Evolutionary conservation across 2,113 vertebrate genomes (phyloP).

Genomic region (Rana temporaria): DNA sequence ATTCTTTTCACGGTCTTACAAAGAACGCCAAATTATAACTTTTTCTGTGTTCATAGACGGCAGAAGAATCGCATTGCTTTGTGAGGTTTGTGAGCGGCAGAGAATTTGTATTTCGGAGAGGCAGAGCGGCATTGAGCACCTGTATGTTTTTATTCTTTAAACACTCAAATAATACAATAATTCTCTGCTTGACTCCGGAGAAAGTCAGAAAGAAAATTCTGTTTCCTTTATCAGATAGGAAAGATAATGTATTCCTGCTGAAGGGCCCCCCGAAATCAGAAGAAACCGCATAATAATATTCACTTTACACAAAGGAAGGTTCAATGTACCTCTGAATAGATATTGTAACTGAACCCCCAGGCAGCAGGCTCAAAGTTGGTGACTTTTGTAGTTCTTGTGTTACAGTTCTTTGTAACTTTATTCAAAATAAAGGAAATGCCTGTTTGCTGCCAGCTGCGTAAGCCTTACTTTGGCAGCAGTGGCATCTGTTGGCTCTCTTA

Average conservation of each 20-base stretch:
- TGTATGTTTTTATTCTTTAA: neutral
- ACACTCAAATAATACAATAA: conserved; percentile 9
- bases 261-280: neutral
- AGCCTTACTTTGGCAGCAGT: too few species aligned
- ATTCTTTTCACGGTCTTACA: too few species aligned
- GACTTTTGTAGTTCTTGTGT: too few species aligned
- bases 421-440: too few species aligned
- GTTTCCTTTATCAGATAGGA: neutral
- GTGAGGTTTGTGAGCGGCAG: neutral
- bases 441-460: too few species aligned
- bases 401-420: too few species aligned
- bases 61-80: neutral
- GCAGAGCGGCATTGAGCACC: neutral
- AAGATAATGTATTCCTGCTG: conserved; percentile 30
- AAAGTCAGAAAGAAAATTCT: conserved; percentile 9
- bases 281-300: neutral
- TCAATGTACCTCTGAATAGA: neutral
- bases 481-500: too few species aligned
- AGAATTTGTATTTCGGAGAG: neutral
- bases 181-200: conserved; percentile 10
- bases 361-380: too few species aligned
- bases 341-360: neutral
- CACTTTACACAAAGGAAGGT: neutral
- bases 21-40: neutral
- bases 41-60: neutral